Percentiles rank a stretch among this genome's conserved stretches.
phyloP scores from a whole-genome alignment of 2,113 vertebrate genomes.

The Crotalus helleri region DNA sequence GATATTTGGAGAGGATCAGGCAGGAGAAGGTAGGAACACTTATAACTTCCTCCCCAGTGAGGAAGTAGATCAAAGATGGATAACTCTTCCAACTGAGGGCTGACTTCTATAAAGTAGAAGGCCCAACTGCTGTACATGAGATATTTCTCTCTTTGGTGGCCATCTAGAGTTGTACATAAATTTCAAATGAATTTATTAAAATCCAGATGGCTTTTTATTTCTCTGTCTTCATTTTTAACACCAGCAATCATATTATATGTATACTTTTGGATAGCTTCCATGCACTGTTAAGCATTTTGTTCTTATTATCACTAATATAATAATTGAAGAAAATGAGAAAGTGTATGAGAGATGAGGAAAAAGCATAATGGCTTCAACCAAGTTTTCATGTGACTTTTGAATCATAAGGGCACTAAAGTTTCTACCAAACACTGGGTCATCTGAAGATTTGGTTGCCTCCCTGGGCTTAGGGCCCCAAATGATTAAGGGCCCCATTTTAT shows the following conservation, averaged over 20 bases:
- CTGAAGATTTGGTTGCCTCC: background rate
- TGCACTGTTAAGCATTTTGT: conserved; percentile 7
- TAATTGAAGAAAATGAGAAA: conserved; percentile 8
- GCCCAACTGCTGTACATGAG: background rate
- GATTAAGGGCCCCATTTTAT: background rate
- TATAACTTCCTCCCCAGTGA: background rate
- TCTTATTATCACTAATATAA: background rate
- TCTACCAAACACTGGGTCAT: background rate
- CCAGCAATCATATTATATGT: background rate
- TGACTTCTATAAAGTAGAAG: background rate
- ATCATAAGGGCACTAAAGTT: conserved; percentile 1
- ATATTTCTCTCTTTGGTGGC: background rate
- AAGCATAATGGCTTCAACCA: background rate
- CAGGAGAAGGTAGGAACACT: background rate
- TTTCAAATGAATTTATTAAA: background rate
- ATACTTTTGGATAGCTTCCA: background rate
- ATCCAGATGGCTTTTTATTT: background rate
- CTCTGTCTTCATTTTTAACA: background rate
- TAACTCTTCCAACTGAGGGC: background rate
- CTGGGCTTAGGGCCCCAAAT: background rate
- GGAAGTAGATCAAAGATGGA: background rate
- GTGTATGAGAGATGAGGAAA: background rate
- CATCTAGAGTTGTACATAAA: background rate
- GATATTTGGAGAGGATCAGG: background rate
- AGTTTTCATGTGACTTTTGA: conserved; percentile 19